phyloP scores from a whole-genome alignment of 2,113 vertebrate genomes.

The Zosterops lateralis region DNA sequence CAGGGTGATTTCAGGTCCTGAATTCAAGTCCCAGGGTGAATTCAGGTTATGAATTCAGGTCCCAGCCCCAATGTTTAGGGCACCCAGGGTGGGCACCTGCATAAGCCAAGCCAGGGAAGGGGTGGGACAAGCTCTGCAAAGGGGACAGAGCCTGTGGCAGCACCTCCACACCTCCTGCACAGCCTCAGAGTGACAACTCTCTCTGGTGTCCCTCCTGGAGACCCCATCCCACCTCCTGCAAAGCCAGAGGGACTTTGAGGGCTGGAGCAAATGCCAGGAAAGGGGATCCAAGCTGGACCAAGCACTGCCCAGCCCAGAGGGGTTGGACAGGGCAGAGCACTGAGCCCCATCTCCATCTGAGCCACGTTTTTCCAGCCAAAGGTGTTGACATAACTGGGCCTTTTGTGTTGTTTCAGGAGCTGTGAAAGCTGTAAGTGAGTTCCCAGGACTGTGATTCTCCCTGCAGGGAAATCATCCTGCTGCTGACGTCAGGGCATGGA shows the following conservation, averaged over 20 bases:
- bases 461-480: not conserved
- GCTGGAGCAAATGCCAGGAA: not conserved
- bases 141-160: not conserved
- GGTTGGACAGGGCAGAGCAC: rapidly evolving
- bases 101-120: rapidly evolving
- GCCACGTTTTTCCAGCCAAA: rapidly evolving
- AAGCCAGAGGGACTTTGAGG: not conserved
- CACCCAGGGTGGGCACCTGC: not conserved
- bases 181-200: rapidly evolving
- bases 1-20: too few relatives aligned
- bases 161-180: not conserved
- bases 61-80: not conserved
- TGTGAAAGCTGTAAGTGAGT: not conserved
- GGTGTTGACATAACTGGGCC: not conserved
- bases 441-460: not conserved
- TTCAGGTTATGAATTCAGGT: too few relatives aligned
- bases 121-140: not conserved
- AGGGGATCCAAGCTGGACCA: not conserved
- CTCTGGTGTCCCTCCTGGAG: rapidly evolving
- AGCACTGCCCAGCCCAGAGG: not conserved
- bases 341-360: not conserved
- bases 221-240: not conserved
- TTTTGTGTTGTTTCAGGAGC: not conserved
- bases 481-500: not conserved
- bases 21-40: too few relatives aligned